Evolutionary conservation across 2,888 invertebrate species (phyloP), one percentile per base, ranked within the genome.

Genomic region (Lochmaea capreae): DNA sequence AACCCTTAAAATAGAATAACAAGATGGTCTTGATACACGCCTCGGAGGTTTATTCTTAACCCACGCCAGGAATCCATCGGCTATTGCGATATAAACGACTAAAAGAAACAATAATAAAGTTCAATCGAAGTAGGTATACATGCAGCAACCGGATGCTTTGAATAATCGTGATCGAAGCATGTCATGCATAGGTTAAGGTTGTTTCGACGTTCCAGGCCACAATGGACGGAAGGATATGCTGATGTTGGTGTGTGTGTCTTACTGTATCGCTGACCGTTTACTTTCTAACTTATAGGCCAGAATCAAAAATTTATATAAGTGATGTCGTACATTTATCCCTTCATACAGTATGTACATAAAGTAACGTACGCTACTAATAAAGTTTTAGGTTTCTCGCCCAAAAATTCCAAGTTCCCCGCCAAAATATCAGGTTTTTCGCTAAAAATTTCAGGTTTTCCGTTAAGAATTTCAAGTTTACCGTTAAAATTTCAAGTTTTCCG

Each of bases 171-270:
- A 82, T 79, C 80, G 73, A 74, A 70, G 70, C 73, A 76, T 79
- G 72, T 80, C 72, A 77, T 78, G 72, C 79, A 82, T 82, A 82
- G 82, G 82, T 82, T 82, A 82, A 82, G 81, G 81, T 80, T 81
- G 79, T 79, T 79, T 68, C 73, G 71, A 72, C 75, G 76, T 72
- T 76, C 74, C 74, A 74, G 78, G 75, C 79, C 72, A 81, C 80
- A 82, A 82, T 82, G 78, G 79, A 78, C 82, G 82, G 82, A 82
- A 82, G 80, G 82, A 82, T 82, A 61, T 61, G 61, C 61, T 61
- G n/a, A 39, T 33, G 39, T n/a, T 52, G 63, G 63, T 78, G 73
- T 75, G 33, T 33, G 8, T 72, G 68, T 75, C 70, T 70, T 73
- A 61, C 49, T 62, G 61, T 39, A 54, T 77, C 76, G 76, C 77